Evolutionary conservation across 2,888 invertebrate genomes (phyloP).

Genomic region (Pyrrhosoma nymphula): DNA sequence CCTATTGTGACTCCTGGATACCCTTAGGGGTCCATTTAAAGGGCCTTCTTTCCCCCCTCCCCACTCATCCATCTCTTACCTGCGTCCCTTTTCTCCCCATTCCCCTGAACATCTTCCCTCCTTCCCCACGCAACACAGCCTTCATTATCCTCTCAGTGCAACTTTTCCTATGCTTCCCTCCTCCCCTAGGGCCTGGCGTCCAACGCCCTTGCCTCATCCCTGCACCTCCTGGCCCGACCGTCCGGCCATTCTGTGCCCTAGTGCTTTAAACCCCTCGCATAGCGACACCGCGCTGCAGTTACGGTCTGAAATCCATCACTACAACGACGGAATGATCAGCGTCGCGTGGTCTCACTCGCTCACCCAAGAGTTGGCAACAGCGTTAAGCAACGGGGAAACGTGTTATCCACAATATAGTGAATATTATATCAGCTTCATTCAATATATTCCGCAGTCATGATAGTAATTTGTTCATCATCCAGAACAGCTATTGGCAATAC

Average conservation of each 20-base stretch:
- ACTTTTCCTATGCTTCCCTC: not conserved
- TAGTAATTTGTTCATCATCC: no score
- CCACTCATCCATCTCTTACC: slow-evolving; percentile 2
- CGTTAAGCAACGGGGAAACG: not conserved
- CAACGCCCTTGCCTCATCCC: not conserved
- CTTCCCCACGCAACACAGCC: not conserved
- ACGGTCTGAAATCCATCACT: slow-evolving; percentile 4
- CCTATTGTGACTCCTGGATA: slow-evolving; percentile 29
- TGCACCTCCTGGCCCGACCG: not conserved
- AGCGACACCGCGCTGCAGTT: not conserved
- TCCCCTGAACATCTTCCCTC: not conserved
- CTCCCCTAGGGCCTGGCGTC: not conserved
- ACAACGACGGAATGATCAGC: not conserved
- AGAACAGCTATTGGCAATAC: no score
- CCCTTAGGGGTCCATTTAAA: slow-evolving; percentile 38
- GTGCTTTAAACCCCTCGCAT: not conserved
- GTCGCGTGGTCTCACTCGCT: not conserved
- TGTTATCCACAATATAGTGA: not conserved
- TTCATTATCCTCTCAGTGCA: slow-evolving; percentile 23
- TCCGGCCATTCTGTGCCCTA: not conserved
- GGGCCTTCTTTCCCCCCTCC: not conserved
- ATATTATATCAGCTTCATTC: not conserved
- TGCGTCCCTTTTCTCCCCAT: not conserved
- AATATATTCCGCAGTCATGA: no score
- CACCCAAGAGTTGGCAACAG: not conserved